These are phyloP conservation scores for Musca domestica DNA, from an alignment of 1,140 invertebrate species.

Conservation along the genomic window DNA sequence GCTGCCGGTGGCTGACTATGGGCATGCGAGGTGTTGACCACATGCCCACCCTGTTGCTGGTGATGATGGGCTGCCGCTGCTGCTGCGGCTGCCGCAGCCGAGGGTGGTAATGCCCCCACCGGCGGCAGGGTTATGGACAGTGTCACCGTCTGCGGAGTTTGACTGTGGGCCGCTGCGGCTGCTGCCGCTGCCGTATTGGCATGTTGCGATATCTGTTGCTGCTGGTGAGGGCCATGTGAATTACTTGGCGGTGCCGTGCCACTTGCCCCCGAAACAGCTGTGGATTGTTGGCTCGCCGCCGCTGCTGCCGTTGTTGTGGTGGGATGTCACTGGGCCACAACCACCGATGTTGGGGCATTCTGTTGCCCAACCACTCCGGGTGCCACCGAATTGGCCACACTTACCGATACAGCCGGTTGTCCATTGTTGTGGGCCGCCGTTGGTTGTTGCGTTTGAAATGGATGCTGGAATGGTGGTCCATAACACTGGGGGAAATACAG, in stretches of 20 bases:
- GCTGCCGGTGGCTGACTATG: slow-evolving; percentile 18
- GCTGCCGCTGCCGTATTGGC: slow-evolving; percentile 32
- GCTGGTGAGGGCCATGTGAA: slow-evolving; percentile 2
- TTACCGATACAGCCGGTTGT: slow-evolving; percentile 43
- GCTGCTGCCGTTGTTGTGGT: slow-evolving; percentile 34
- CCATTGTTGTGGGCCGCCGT: slow-evolving; percentile 44
- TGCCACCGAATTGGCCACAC: slow-evolving; percentile 47
- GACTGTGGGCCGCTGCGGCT: slow-evolving; percentile 30
- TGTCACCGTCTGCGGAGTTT: slow-evolving; percentile 48
- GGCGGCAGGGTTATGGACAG: slow-evolving; percentile 35
- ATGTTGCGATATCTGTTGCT: slow-evolving; percentile 29
- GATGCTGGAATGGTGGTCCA: slow-evolving; percentile 73
- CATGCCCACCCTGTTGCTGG: slow-evolving; percentile 28
- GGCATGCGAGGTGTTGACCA: slow-evolving; percentile 10
- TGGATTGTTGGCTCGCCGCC: slow-evolving; percentile 23
- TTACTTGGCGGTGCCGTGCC: slow-evolving; percentile 33
- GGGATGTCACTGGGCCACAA: slow-evolving; percentile 53
- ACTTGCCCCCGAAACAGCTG: slow-evolving; percentile 15
- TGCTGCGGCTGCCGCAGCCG: slow-evolving; percentile 28
- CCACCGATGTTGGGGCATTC: slow-evolving; percentile 46
- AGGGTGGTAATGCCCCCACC: slow-evolving; percentile 34
- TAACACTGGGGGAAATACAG: slow-evolving; percentile 84
- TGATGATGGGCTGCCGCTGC: slow-evolving; percentile 33
- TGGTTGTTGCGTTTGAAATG: slow-evolving; percentile 59
- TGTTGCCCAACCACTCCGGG: slow-evolving; percentile 49